Percentiles rank a stretch among this genome's conserved stretches.
These are phyloP conservation scores for Carollia perspicillata DNA, from an alignment of 2,113 vertebrate species.

Conservation along the genomic window DNA sequence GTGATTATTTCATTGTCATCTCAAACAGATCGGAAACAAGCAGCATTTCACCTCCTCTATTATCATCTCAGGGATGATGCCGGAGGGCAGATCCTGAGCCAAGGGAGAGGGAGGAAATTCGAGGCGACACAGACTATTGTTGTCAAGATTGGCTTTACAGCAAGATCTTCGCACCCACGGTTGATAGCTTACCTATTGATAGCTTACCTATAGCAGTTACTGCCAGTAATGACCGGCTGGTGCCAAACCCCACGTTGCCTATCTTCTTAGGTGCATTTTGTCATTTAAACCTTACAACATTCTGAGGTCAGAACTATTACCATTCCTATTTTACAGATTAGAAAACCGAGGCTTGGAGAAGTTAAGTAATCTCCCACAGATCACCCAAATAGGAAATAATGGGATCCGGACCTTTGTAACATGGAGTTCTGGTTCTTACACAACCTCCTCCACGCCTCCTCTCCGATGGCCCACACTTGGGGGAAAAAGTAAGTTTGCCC, in stretches of 20 bases:
- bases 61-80: neutral
- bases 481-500: neutral
- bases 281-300: neutral
- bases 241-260: neutral
- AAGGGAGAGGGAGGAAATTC: neutral
- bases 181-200: neutral
- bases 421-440: neutral
- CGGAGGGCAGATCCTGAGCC: neutral
- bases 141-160: neutral
- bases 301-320: neutral
- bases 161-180: neutral
- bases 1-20: neutral
- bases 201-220: neutral
- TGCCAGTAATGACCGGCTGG: neutral
- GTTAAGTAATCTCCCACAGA: neutral
- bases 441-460: neutral
- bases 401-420: neutral
- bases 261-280: neutral
- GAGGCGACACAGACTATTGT: neutral
- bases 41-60: neutral
- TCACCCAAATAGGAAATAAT: neutral
- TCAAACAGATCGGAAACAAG: neutral
- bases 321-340: neutral
- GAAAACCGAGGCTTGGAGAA: neutral
- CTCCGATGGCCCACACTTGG: neutral